Base-by-base conservation (phyloP, 2,797 vertebrate species). In the Hapalemur alaotrensis region DNA sequence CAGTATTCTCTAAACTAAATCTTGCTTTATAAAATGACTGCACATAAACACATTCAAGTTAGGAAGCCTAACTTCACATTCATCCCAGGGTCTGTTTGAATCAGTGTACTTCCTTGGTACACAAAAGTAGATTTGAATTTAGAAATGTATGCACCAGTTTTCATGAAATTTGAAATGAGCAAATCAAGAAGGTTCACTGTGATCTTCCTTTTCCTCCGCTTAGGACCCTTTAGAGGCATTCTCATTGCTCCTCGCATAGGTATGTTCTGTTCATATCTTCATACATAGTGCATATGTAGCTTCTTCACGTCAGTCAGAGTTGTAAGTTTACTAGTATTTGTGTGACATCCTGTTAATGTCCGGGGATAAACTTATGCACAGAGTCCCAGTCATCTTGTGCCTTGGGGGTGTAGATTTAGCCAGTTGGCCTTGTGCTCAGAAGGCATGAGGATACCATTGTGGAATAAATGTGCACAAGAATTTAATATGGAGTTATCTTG, bases 271-370 rank as follows among this genome's bases (percentile, higher is more conserved):
- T 10, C 41, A 72, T 9, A 48, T n/a, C 22, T 46, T 4, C 41
- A 2, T 15, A 13, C 0, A 3, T 7, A 41, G 6, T 25, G 9
- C 20, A 30, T 17, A 10, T 15, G 7, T 12, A 14, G 30, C 10
- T 17, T 38, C 54, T 17, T 43, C 22, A 7, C 23, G 0, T 28
- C 13, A 67, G 35, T n/a, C 18, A 69, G 35, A 38, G 5, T 46
- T 28, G 11, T 73, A 14, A 32, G 32, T 90, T 75, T 61, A 3
- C 32, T 52, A 2, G 0, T 5, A 0, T 46, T 59, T 28, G 5
- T 84, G 28, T 50, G 48, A 41, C 28, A 2, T 5, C 13, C 4
- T 67, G 20, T 22, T 1, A 28, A 1, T 3, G 52, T 69, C 48
- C 54, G 35, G 59, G 59, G 67, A 22, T 54, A 1, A 54, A 41